Conservation (phyloP, 1,140 invertebrate species). For the Formica selysi region DNA sequence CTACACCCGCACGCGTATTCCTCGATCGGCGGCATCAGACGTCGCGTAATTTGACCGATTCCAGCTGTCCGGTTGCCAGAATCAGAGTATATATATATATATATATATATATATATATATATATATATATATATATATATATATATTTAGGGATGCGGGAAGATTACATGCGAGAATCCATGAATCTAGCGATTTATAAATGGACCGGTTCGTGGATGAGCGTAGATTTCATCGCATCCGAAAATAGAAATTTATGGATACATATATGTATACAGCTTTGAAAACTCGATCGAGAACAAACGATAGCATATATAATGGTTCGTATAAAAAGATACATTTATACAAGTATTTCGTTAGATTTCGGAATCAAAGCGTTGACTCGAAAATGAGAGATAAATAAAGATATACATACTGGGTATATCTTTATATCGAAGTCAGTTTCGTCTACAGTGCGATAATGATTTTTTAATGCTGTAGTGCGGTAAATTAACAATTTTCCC, state of each 20-base stretch:
- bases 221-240: neutral
- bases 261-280: neutral
- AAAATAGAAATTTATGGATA: neutral
- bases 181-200: slow-evolving; percentile 44
- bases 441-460: no score
- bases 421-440: no score
- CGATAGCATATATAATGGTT: no score
- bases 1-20: neutral
- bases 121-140: no score
- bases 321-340: neutral
- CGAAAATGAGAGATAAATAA: slow-evolving; percentile 69
- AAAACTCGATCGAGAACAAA: neutral
- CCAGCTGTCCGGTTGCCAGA: neutral
- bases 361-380: neutral
- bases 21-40: neutral
- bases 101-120: no score
- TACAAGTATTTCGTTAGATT: no score
- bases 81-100: neutral
- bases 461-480: no score
- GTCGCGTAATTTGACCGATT: slow-evolving; percentile 40
- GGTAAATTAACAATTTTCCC: no score
- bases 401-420: no score
- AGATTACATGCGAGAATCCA: neutral
- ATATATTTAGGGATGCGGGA: neutral
- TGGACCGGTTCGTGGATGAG: neutral